Evolutionary conservation across 1,140 invertebrate species (phyloP).

Genomic region (Zaprionus taronus): DNA sequence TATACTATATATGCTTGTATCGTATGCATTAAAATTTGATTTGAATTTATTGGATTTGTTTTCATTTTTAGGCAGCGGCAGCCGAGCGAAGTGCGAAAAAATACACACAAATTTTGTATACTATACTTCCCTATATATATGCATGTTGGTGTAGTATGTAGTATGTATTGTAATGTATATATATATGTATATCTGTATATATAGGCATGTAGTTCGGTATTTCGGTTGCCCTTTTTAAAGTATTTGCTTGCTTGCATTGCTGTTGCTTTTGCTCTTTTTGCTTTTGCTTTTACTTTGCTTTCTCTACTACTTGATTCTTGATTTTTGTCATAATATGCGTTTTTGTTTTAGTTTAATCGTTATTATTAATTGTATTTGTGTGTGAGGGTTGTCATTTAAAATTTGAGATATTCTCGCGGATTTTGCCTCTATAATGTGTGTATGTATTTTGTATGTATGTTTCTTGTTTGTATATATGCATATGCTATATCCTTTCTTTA

Average conservation of each 20-base stretch:
- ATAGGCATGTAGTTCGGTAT: constrained; percentile 40
- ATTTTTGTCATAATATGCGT: constrained; percentile 30
- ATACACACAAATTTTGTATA: constrained; percentile 32
- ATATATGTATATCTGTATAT: constrained; percentile 30
- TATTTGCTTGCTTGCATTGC: constrained; percentile 15
- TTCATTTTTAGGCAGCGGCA: constrained; percentile 50
- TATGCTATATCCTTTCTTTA: constrained; percentile 71
- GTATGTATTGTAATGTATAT: constrained; percentile 34
- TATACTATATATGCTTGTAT: constrained; percentile 14
- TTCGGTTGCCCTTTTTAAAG: constrained; percentile 33
- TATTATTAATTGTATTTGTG: constrained; percentile 37
- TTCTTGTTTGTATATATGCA: constrained; percentile 55
- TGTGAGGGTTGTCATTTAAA: constrained; percentile 43
- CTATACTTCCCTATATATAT: constrained; percentile 28
- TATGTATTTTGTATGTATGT: constrained; percentile 39
- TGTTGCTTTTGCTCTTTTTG: neutral
- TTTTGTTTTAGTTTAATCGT: constrained; percentile 14
- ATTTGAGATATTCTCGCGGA: constrained; percentile 30
- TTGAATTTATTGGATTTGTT: constrained; percentile 47
- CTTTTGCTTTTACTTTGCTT: constrained; percentile 12
- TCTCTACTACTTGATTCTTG: constrained; percentile 17
- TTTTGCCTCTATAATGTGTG: constrained; percentile 42
- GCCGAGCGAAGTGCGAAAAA: constrained; percentile 52
- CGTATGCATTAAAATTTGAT: constrained; percentile 52
- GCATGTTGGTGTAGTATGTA: constrained; percentile 44